Percentiles rank a stretch among this genome's conserved stretches.
phyloP scores from a whole-genome alignment of 2,888 invertebrate genomes.

The Drosophila multiciliata region DNA sequence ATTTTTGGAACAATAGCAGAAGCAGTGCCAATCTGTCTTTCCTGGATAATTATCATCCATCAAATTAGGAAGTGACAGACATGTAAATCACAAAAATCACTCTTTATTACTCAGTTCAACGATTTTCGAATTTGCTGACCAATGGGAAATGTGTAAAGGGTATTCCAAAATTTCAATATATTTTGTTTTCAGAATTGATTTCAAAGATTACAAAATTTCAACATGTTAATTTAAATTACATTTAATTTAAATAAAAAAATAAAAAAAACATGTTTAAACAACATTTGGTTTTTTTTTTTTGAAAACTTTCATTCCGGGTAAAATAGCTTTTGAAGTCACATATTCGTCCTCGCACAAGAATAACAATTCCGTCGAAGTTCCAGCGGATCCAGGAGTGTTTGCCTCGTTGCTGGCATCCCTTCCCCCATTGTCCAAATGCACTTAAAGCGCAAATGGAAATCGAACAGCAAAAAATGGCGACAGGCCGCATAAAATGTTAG shows the following conservation, averaged over 20 bases:
- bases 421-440: constrained; percentile 63
- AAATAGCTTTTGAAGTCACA: neutral
- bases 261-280: neutral
- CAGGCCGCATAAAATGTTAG: constrained; percentile 78
- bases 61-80: neutral
- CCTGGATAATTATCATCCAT: neutral
- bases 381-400: constrained; percentile 15
- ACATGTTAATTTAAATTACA: neutral
- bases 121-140: neutral
- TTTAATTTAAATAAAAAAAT: neutral
- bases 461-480: constrained; percentile 64
- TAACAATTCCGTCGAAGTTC: constrained; percentile 1
- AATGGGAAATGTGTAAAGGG: neutral
- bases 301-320: too few species aligned
- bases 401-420: constrained; percentile 39
- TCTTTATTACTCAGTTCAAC: neutral
- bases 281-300: too few species aligned
- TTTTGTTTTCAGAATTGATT: neutral
- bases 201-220: neutral
- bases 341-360: neutral
- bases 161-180: neutral
- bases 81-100: neutral
- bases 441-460: constrained; percentile 74
- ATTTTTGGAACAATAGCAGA: neutral
- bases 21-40: neutral